These are phyloP conservation scores for Amblyopsis hoosieri DNA, from an alignment of 2,797 vertebrate species.

Conservation along the genomic window DNA sequence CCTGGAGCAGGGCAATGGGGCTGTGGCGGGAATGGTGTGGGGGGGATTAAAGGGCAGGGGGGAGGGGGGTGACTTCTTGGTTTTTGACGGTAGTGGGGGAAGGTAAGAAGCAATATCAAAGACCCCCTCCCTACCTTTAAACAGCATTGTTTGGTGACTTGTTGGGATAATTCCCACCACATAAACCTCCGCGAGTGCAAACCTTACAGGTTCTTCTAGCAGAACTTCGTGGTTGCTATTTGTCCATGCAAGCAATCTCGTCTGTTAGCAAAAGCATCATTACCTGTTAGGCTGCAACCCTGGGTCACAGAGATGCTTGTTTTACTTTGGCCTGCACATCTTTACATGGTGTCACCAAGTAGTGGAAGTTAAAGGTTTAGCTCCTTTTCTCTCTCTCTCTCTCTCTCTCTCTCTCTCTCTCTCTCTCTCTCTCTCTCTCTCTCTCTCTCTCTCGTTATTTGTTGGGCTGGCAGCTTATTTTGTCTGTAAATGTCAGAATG, in stretches of 20 bases:
- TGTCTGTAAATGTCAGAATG: slow-evolving; percentile 26
- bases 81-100: slow-evolving; percentile 53
- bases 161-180: neutral
- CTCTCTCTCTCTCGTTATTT: neutral
- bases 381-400: neutral
- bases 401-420: neutral
- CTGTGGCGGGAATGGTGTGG: slow-evolving; percentile 61
- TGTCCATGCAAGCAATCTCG: slow-evolving; percentile 55
- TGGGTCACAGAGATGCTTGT: slow-evolving; percentile 39
- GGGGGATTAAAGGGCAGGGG: slow-evolving; percentile 26
- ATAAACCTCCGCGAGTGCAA: neutral
- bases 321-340: slow-evolving; percentile 20
- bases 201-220: neutral
- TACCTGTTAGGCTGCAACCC: slow-evolving; percentile 44
- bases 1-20: slow-evolving; percentile 70
- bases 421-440: neutral
- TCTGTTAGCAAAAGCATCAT: slow-evolving; percentile 56
- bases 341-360: slow-evolving; percentile 28
- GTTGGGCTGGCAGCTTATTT: neutral
- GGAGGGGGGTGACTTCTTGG: slow-evolving; percentile 47
- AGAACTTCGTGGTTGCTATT: slow-evolving; percentile 27
- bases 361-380: slow-evolving; percentile 38
- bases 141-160: slow-evolving; percentile 36
- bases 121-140: slow-evolving; percentile 34
- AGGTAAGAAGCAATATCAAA: slow-evolving; percentile 36